Conservation (phyloP, 2,888 invertebrate genomes). For the Luperina nickerlii region DNA sequence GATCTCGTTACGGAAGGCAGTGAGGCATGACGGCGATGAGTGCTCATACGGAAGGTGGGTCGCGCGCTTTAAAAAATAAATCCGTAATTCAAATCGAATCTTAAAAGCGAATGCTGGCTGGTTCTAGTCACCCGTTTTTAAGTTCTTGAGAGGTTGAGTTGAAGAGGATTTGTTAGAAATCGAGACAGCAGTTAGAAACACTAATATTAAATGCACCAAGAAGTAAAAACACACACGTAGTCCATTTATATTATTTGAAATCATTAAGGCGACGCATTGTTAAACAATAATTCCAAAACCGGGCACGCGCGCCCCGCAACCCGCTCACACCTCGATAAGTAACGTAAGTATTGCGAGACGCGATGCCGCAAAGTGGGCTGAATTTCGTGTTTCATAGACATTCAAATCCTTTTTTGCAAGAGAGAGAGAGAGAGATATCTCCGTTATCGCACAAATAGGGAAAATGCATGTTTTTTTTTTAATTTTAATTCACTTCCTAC, state of each 20-base stretch:
- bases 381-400: too few species aligned
- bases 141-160: background rate
- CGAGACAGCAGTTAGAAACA: slow-evolving; percentile 4
- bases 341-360: too few species aligned
- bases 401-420: too few species aligned
- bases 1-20: slow-evolving; percentile 74
- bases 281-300: too few species aligned
- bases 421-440: too few species aligned
- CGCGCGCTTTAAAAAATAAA: slow-evolving; percentile 27
- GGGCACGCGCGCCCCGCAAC: too few species aligned
- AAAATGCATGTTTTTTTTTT: too few species aligned
- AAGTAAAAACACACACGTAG: background rate
- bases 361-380: too few species aligned
- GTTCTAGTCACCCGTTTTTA: slow-evolving; percentile 1
- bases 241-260: background rate
- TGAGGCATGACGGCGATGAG: slow-evolving; percentile 69
- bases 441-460: too few species aligned
- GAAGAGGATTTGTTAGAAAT: slow-evolving; percentile 4
- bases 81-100: slow-evolving; percentile 26
- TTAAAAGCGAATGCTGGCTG: slow-evolving; percentile 20
- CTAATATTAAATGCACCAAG: background rate
- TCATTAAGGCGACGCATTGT: too few species aligned
- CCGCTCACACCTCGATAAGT: too few species aligned
- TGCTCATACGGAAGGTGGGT: slow-evolving; percentile 62
- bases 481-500: too few species aligned